A percentile compares a stretch with the other conserved stretches of the same genome.
Evolutionary conservation across 2,113 vertebrate species (phyloP).

Genomic region (Barnardius zonarius): DNA sequence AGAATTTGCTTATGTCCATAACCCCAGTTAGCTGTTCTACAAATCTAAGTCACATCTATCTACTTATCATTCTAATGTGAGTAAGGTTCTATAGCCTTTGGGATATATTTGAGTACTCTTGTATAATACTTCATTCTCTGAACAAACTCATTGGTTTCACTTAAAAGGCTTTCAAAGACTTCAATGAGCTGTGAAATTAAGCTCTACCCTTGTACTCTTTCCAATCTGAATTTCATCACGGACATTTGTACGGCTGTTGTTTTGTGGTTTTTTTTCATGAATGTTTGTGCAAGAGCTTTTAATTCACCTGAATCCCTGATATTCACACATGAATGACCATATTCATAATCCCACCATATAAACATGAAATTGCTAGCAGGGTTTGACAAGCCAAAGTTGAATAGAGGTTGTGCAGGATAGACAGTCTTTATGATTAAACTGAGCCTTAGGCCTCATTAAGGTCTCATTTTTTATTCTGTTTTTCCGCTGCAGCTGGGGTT

Average conservation of each 20-base stretch:
- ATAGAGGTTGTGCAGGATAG: conserved; percentile 28
- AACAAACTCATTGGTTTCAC: conserved; percentile 51
- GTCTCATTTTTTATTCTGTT: background rate
- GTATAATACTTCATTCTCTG: conserved; percentile 28
- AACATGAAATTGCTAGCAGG: conserved; percentile 33
- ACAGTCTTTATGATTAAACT: background rate
- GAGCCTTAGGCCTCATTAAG: background rate
- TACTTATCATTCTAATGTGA: conserved; percentile 1
- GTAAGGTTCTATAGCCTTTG: conserved; percentile 4
- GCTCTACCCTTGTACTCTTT: conserved; percentile 44
- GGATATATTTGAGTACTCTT: conserved; percentile 19
- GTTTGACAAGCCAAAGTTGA: conserved; percentile 31
- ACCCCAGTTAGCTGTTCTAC: background rate
- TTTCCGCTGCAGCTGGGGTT: background rate
- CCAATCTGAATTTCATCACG: conserved; percentile 48
- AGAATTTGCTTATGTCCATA: background rate
- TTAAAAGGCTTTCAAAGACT: conserved; percentile 50
- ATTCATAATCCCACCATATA: conserved; percentile 26
- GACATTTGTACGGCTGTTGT: conserved; percentile 53
- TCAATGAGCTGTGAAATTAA: conserved; percentile 69
- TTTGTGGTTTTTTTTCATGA: background rate
- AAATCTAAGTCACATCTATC: background rate
- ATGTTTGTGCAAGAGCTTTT: conserved; percentile 55
- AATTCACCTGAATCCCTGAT: conserved; percentile 55
- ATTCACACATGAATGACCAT: conserved; percentile 22